These are phyloP conservation scores for Campoletis raptor DNA, from an alignment of 2,888 invertebrate species.

Conservation along the genomic window DNA sequence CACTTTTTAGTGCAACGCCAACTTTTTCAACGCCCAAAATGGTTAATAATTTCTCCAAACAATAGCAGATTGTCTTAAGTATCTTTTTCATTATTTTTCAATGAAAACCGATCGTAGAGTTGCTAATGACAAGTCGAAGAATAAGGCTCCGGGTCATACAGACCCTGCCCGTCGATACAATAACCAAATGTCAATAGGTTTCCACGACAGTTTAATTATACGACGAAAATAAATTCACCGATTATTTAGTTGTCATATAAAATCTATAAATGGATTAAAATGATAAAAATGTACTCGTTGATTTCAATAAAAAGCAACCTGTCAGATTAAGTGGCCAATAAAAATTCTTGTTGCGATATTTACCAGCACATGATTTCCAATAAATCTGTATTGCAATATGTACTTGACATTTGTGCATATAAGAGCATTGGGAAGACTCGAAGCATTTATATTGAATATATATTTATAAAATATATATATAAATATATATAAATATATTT, in stretches of 20 bases:
- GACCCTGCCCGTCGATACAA: too few species aligned
- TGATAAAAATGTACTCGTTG: background rate
- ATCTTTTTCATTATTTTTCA: too few species aligned
- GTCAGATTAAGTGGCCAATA: slow-evolving; percentile 12
- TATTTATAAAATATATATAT: slow-evolving; percentile 6
- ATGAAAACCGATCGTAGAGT: too few species aligned
- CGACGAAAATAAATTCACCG: background rate
- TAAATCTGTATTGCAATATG: slow-evolving; percentile 19
- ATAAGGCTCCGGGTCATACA: too few species aligned
- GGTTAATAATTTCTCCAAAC: too few species aligned
- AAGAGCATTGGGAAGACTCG: background rate
- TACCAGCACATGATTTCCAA: slow-evolving; percentile 41
- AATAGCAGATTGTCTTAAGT: too few species aligned
- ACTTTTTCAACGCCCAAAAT: too few species aligned
- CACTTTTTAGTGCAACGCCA: too few species aligned
- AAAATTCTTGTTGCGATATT: slow-evolving; percentile 26
- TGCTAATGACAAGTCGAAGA: too few species aligned
- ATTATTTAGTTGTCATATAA: too few species aligned
- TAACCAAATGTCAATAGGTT: too few species aligned
- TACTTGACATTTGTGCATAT: background rate
- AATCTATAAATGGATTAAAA: background rate
- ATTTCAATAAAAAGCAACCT: background rate
- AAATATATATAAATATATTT: slow-evolving; percentile 16
- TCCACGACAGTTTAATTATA: background rate
- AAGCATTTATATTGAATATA: background rate